Base-by-base conservation (phyloP, 2,888 invertebrate species). In the Pristionchus mayeri region DNA sequence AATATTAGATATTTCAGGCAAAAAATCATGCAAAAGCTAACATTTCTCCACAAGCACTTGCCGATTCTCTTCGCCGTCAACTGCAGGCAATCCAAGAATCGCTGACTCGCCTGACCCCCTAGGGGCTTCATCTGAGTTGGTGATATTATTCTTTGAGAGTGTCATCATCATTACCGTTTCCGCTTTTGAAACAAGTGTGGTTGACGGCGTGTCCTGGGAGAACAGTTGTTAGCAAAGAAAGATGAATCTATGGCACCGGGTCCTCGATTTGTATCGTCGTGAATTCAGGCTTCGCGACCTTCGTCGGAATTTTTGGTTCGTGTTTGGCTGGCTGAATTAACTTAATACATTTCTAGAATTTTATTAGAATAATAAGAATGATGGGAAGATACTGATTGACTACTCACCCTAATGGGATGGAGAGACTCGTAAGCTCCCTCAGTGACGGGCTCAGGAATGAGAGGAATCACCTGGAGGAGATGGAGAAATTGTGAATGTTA, bases 41-140 rank as follows among this genome's bases (percentile, higher is more conserved):
- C 60, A 30, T 60, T 60, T 16, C 60, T 60, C 60, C 60, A 60
- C 60, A 60, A 1, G 16, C 60, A 60, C 30, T 60, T 60, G 6
- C 60, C 60, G 60, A 60, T 0, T 60, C 60, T 24, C 30, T 60
- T 60, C 0, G 30, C 60, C 0, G 60, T 30, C 2, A 60, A 7
- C 24, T 27, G 27, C 60, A 60, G 30, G 16, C 60, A 60, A 24
- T 60, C 60, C 1, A 60, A 13, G 16, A 27, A 60, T 60, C 16
- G 9, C 30, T 60, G 60, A 30, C 27, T 24, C 27, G n/a, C 24
- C 30, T 60, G 9, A 27, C 30, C 60, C 30, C 60, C 60, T 2
- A 60, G 60, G 11, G 60, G 60, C 30, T 60, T 60, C 60, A 60
- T 60, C 60, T 60, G 3, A 60, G 30, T 60, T 30, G n/a, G n/a